Base-by-base conservation (phyloP, 2,888 invertebrate genomes). In the Alcis repandata region DNA sequence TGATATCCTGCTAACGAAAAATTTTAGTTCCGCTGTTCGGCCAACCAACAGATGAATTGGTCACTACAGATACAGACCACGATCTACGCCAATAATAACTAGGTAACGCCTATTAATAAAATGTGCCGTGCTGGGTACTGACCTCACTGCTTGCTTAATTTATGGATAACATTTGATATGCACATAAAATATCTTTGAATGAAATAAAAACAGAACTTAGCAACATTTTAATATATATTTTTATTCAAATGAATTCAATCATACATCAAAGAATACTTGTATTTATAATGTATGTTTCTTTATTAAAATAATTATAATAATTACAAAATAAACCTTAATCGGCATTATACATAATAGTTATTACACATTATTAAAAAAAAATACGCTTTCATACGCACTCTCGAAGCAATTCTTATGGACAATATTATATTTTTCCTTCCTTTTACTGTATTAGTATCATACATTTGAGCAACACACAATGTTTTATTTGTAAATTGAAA, bases 221-320 rank as follows among this genome's bases (percentile, higher is more conserved):
- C 91, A 93, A 94, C 93, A 93, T 93, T 94, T 94, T 93, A 91
- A 93, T 94, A 94, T 93, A 93, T 93, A 93, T 92, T 93, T 92
- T 94, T 94, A 93, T 92, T 94, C 87, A 93, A 94, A 93, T 93
- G 86, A 93, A 94, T 91, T 91, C 86, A 92, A 91, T 92, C 88
- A 90, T 93, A 92, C 91, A 90, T 89, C 90, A 91, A 88, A 88
- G 89, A 90, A 91, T 91, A 89, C 89, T 90, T 91, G 86, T 84
- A 89, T 87, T 89, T 88, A 88, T 85, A 87, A 89, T 89, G 88
- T 91, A 91, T 79, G 86, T 90, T 70, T 91, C 82, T 86, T 87
- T 84, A 87, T 90, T 92, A 90, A 91, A 93, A 91, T 91, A 88
- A 91, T 89, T 86, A 90, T 88, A 87, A 86, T 91, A 90, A 91